These are phyloP conservation scores for Sesamia inferens DNA, from an alignment of 2,888 invertebrate genomes.

Conservation along the genomic window DNA sequence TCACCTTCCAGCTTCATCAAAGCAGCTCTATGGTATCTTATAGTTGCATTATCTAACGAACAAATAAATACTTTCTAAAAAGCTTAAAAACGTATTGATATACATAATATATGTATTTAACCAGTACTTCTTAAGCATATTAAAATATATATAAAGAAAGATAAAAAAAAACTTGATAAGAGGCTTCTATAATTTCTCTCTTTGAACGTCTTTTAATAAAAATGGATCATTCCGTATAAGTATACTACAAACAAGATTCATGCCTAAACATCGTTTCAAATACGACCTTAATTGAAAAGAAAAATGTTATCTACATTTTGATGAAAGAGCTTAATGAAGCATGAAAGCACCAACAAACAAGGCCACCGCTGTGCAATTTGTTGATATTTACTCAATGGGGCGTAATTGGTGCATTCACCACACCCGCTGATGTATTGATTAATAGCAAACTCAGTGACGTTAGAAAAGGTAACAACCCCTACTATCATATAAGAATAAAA, in stretches of 20 bases:
- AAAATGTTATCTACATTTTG: not conserved
- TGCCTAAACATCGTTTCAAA: not conserved
- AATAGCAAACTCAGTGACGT: constrained; percentile 16
- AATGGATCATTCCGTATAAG: not conserved
- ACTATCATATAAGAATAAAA: constrained; percentile 16
- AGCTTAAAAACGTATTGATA: no score
- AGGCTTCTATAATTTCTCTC: not conserved
- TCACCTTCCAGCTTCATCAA: not conserved
- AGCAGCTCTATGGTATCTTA: not conserved
- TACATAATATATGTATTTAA: no score
- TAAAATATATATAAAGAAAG: no score
- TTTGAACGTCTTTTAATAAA: not conserved
- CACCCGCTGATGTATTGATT: constrained; percentile 37
- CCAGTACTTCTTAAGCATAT: no score
- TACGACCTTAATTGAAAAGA: not conserved
- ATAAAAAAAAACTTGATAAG: not conserved
- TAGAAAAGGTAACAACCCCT: constrained; percentile 21
- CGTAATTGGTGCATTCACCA: constrained; percentile 54
- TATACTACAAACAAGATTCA: not conserved
- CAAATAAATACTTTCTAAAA: no score
- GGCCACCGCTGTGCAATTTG: constrained; percentile 49
- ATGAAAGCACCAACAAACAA: constrained; percentile 34
- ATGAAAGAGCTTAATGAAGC: constrained; percentile 43
- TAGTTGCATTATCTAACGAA: not conserved
- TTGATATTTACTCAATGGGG: constrained; percentile 48